Evolutionary conservation across 2,113 vertebrate species (phyloP), one percentile per base, ranked within the genome.

Genomic region (Ceyx cyanopectus): DNA sequence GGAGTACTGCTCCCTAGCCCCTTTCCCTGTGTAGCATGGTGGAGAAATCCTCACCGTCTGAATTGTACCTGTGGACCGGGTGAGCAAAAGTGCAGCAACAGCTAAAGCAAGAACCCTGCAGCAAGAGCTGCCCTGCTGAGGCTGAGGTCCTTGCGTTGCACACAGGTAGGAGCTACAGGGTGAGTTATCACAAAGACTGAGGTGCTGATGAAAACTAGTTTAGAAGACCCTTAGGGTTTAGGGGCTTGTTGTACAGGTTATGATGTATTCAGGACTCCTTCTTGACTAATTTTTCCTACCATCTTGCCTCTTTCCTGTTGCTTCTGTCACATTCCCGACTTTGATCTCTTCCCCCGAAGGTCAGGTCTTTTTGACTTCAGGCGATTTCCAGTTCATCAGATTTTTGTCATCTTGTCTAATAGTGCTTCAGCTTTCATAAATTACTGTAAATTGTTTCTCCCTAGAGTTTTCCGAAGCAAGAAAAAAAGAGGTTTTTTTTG

Each of bases 11-110:
- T 56, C 40, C 14, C 3, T 17, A 6, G 8, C 19, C 7, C 5
- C 3, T 16, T 32, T 17, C 12, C 20, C 14, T 0, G 0, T 0
- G 0, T 34, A 17, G 14, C 30, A 48, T 5, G 0, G 14, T 23
- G 43, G 24, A 37, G 37, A 43, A 30, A 12, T 24, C 11, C 14
- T 43, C 0, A 0, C 15, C 0, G 2, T 12, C 70, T 34, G 26
- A 34, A 11, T 40, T 27, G 15, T 23, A 3, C 30, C 46, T 37
- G 41, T 53, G 54, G 30, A 14, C 5, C 7, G 7, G 22, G 18
- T 0, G 6, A 30, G 26, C 30, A 68, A 5, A 81, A 81, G 29
- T 1, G 1, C 41, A 58, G 41, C n/a, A 37, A 8, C 37, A 66
- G 46, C 60, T 50, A 12, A 26, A 73, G 45, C 6, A 20, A 24